These are phyloP conservation scores for Watsonalla binaria DNA, from an alignment of 2,888 invertebrate species.

Conservation along the genomic window DNA sequence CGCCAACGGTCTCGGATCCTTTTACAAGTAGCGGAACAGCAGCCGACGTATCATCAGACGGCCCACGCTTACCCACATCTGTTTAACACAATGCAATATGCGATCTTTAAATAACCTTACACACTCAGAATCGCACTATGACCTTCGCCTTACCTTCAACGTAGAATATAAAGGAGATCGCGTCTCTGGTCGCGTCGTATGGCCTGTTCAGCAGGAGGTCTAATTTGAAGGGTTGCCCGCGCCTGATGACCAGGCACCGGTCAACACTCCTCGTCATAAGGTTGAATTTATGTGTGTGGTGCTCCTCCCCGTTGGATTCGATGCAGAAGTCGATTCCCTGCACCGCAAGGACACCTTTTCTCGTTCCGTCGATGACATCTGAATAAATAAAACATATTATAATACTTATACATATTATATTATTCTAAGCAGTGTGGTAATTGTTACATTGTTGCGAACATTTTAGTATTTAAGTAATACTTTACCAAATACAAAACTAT, in stretches of 20 bases:
- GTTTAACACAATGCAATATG: constrained; percentile 24
- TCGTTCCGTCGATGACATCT: constrained; percentile 71
- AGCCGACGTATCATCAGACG: constrained; percentile 88
- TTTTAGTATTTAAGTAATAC: no score
- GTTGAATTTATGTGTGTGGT: constrained; percentile 88
- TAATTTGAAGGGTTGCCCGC: constrained; percentile 89
- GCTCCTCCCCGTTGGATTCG: constrained; percentile 85
- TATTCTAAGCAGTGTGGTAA: not conserved
- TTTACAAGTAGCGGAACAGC: constrained; percentile 85
- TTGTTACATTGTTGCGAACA: no score
- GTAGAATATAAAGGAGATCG: constrained; percentile 90
- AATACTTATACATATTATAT: not conserved
- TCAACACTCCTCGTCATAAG: constrained; percentile 80
- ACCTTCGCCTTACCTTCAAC: constrained; percentile 78
- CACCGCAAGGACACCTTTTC: constrained; percentile 82
- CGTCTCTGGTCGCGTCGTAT: constrained; percentile 86
- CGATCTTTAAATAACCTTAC: constrained; percentile 24
- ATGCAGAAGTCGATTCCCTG: constrained; percentile 86
- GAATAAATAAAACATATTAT: constrained; percentile 27
- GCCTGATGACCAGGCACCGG: constrained; percentile 85
- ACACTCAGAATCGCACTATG: constrained; percentile 17
- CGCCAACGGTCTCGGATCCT: constrained; percentile 78
- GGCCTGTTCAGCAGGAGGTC: constrained; percentile 85
- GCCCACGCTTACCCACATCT: constrained; percentile 87
- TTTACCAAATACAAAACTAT: no score